Evolutionary conservation across 2,888 invertebrate species (phyloP).

Genomic region (Plebejus argus): DNA sequence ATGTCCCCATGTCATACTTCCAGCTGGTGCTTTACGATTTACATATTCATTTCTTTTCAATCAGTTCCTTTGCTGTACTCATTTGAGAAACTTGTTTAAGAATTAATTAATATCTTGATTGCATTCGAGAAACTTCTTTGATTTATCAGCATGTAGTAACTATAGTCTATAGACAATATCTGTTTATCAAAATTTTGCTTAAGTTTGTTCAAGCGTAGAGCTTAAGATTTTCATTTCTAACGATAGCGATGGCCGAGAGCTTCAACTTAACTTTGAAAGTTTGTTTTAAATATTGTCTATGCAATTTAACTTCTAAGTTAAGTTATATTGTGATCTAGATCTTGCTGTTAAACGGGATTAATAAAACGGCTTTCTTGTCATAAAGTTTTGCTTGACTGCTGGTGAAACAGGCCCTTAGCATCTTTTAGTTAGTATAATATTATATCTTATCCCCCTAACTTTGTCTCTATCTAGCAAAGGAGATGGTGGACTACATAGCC

Average conservation of each 20-base stretch:
- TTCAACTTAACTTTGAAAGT: constrained; percentile 9
- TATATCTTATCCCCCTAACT: not conserved
- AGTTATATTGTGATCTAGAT: not conserved
- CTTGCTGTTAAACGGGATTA: too few relatives aligned
- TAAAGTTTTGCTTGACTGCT: too few relatives aligned
- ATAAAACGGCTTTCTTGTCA: too few relatives aligned
- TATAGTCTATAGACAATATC: not conserved
- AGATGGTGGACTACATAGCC: constrained; percentile 99
- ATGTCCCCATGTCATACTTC: not conserved
- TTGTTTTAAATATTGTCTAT: not conserved
- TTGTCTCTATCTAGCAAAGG: constrained; percentile 86
- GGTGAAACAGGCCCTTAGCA: too few relatives aligned
- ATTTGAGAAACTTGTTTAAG: too few relatives aligned
- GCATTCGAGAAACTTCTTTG: not conserved
- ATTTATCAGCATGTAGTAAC: not conserved
- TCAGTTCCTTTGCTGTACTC: not conserved
- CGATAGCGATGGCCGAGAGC: not conserved
- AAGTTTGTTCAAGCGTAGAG: not conserved
- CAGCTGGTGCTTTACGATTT: not conserved
- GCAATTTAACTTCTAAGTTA: not conserved
- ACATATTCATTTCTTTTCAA: not conserved
- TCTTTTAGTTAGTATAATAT: too few relatives aligned
- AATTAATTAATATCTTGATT: not conserved
- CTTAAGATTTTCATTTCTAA: not conserved
- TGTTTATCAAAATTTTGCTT: not conserved